Base-by-base conservation (phyloP, 2,888 invertebrate genomes). In the Drosophila flavopinicola region DNA sequence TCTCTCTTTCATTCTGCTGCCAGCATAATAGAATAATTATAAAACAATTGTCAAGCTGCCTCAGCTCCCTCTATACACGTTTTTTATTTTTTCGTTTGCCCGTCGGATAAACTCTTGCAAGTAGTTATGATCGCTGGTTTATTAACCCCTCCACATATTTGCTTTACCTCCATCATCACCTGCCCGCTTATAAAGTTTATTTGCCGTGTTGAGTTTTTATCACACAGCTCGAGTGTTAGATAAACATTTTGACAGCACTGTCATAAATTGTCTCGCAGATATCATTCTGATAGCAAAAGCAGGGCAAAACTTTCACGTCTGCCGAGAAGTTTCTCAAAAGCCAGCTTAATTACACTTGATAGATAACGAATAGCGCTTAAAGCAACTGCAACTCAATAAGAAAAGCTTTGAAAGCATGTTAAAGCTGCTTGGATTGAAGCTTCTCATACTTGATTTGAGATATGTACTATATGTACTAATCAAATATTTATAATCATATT, bases 241-340 rank as follows among this genome's bases (percentile, higher is more conserved):
- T 77, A 82, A 84, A 79, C 74, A 86, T 83, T 86, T 84, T 84
- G 84, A 82, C 84, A 85, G 68, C 70, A 35, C 44, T 54, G 71
- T 67, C 80, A 69, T 86, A 76, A 86, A 83, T 64, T 74, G 68
- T 15, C 59, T 32, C 47, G 44, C 37, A 32, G 61, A 53, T 73
- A 54, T 24, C 53, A 58, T 51, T 57, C 52, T 56, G 45, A 27
- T 24, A 56, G 45, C 27, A 1, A 13, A 23, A 20, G 23, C n/a
- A 25, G 66, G 27, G 6, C 30, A 42, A 37, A 64, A 64, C 7
- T 35, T 35, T 32, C 32, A 38, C 33, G 17, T 3, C 15, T 10
- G 35, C 66, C 24, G 24, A 37, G 15, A 37, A 49, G 6, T 39
- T 1, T 5, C 25, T 48, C 4, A 24, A 32, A 6, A 42, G 11